These are phyloP conservation scores for Xestia c-nigrum DNA, from an alignment of 2,888 invertebrate genomes.

Conservation along the genomic window DNA sequence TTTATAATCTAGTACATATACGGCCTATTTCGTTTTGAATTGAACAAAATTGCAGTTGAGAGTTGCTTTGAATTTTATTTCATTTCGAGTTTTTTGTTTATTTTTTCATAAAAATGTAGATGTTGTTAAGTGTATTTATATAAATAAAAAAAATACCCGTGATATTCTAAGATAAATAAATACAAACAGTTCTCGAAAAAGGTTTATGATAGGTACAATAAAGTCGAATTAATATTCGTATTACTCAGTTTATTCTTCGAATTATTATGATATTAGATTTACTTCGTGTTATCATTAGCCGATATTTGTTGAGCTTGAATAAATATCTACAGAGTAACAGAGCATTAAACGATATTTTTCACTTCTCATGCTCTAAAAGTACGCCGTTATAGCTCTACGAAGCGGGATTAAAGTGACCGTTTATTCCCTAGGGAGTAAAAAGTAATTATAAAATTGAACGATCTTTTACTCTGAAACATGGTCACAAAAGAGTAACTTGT, in stretches of 20 bases:
- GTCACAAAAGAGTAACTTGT: no score
- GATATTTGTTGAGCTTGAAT: background rate
- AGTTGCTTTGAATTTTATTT: conserved; percentile 22
- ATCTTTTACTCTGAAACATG: no score
- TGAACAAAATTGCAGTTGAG: conserved; percentile 18
- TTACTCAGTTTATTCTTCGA: background rate
- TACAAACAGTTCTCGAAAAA: background rate
- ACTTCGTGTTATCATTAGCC: background rate
- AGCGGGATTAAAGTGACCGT: no score
- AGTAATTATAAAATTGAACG: no score
- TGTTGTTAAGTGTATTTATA: no score
- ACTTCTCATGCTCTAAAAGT: no score
- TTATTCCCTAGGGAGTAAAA: no score
- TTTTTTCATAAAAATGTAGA: background rate
- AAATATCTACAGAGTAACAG: background rate
- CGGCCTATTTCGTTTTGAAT: conserved; percentile 27
- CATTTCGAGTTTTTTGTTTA: conserved; percentile 12
- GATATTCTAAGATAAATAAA: background rate
- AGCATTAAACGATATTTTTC: no score
- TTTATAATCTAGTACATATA: conserved; percentile 36
- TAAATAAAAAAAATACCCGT: no score
- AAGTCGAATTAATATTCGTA: background rate
- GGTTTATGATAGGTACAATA: background rate
- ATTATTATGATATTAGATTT: background rate
- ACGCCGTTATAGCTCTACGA: no score